Evolutionary conservation across 1,140 invertebrate genomes (phyloP), one percentile per base, ranked within the genome.

Genomic region (Bombus ignitus): DNA sequence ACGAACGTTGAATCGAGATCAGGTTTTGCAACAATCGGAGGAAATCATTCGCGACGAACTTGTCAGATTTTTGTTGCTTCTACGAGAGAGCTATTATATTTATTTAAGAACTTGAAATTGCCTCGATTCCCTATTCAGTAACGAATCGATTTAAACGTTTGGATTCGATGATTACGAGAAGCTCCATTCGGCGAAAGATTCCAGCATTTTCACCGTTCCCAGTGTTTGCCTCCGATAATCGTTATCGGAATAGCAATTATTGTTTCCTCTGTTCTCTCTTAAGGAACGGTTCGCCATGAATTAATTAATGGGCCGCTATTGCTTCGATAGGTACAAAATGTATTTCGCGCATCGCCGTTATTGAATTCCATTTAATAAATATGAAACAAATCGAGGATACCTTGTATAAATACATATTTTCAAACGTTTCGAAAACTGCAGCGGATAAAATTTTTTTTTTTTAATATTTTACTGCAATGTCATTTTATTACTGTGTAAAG

Each of bases 241-340:
- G 81, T 83, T 83, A 83, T 68, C 59, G 73, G 81, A 83, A 83
- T 77, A 77, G 81, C 73, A 83, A 83, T 83, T 77, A 83, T 42
- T 83, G 73, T 53, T 77, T 68, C 81, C 25, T 66, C 59, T 42
- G 72, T 53, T 68, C 35, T 18, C 74, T 39, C 39, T 39, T 73
- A 28, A 68, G 25, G 25, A 66, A 53, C 44, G 22, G 28, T n/a
- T 53, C 57, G 28, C 42, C 37, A 25, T 83, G 73, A 77, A 83
- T 83, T 76, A 76, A 83, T 83, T 76, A 77, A 77, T 42, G 25
- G 25, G 4, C 22, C 25, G 32, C 13, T 28, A 18, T 10, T 47
- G 42, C 5, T 5, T 35, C 37, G 59, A 42, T 44, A 22, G 47
- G 6, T 22, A 44, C 13, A 32, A 53, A 65, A 47, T 62, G 15